Evolutionary conservation across 2,797 vertebrate species (phyloP).

Genomic region (Chelidonichthys spinosus): DNA sequence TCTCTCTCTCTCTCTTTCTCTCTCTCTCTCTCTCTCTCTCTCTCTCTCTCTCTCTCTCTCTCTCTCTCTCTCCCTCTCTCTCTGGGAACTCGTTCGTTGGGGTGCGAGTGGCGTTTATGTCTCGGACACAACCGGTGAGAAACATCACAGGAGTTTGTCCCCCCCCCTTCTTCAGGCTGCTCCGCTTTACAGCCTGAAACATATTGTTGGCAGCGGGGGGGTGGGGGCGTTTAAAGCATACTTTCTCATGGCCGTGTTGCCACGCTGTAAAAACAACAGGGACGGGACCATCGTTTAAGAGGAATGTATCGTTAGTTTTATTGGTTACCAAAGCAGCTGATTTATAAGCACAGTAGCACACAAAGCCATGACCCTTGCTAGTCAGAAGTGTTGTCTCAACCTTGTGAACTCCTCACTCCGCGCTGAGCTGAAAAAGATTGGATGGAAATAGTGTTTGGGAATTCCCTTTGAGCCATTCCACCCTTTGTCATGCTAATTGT

Average conservation of each 20-base stretch:
- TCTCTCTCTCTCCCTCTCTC: constrained; percentile 7
- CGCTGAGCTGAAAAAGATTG: constrained; percentile 21
- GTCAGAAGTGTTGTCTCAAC: constrained; percentile 13
- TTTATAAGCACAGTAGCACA: constrained; percentile 37
- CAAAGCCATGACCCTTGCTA: constrained; percentile 31
- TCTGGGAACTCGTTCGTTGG: constrained; percentile 47
- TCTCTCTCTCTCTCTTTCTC: constrained; percentile 13
- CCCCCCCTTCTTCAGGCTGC: constrained; percentile 17
- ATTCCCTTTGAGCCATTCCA: constrained; percentile 20
- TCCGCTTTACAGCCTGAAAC: constrained; percentile 64
- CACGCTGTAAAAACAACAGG: constrained; percentile 59
- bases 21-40: constrained; percentile 1
- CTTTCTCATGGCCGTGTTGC: constrained; percentile 61
- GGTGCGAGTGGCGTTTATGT: constrained; percentile 56
- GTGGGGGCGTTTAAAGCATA: constrained; percentile 32
- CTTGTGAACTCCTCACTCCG: constrained; percentile 32
- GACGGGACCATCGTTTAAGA: constrained; percentile 25
- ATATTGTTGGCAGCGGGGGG: constrained; percentile 53
- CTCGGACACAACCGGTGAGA: constrained; percentile 73
- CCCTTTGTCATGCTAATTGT: constrained; percentile 49
- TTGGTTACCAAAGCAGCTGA: constrained; percentile 38
- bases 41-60: constrained; percentile 7
- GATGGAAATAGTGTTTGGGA: constrained; percentile 36
- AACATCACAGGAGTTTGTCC: constrained; percentile 63
- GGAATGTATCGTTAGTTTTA: constrained; percentile 13